These are phyloP conservation scores for Mya arenaria DNA, from an alignment of 1,140 invertebrate species.

Conservation along the genomic window DNA sequence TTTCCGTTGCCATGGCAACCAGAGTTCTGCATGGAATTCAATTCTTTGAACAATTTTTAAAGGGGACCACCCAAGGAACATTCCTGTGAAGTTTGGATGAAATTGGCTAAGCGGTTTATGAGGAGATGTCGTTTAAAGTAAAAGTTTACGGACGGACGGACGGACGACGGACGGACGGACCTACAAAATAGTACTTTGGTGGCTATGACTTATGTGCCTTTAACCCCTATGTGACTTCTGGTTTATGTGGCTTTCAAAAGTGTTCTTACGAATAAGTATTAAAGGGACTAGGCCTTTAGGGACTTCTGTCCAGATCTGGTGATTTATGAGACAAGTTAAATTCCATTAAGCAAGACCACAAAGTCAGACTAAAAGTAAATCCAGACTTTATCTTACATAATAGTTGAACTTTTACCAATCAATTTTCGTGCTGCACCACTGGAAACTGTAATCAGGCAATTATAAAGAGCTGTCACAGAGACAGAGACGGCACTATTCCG, in stretches of 20 bases:
- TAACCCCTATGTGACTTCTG: background rate
- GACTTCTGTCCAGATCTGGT: background rate
- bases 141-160: no score
- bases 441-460: background rate
- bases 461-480: background rate
- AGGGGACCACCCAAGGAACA: no score
- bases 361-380: background rate
- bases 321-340: background rate
- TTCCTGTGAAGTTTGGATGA: no score
- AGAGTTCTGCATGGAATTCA: no score
- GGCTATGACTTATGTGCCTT: no score
- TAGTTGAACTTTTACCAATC: background rate
- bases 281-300: background rate
- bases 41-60: no score
- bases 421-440: background rate
- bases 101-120: no score
- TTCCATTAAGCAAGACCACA: background rate
- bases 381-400: background rate
- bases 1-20: no score
- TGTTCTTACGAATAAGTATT: background rate
- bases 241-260: background rate
- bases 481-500: no score
- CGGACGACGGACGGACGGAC: no score
- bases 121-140: no score
- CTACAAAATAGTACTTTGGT: no score